Evolutionary conservation across 1,140 invertebrate genomes (phyloP), one percentile per base, ranked within the genome.

Genomic region (Aphelenchoides avenae): DNA sequence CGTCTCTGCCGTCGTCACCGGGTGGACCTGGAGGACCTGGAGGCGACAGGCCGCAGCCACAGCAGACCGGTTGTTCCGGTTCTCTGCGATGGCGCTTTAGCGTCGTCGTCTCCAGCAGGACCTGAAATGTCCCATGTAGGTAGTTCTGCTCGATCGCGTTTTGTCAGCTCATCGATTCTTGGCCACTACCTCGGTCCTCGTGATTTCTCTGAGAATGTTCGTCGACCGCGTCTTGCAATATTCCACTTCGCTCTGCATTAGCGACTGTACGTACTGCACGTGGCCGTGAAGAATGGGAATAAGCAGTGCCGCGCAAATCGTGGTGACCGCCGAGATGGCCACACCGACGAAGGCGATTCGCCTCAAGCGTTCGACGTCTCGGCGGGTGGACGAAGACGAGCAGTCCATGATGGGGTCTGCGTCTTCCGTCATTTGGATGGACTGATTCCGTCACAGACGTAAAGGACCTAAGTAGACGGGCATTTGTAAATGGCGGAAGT

Each of bases 251-350:
- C 52, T 27, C 42, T 61, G 48, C 3, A 65, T 31, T 30, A 53
- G 31, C 20, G 56, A 58, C 41, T 66, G 63, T 34, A 66, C 62
- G 47, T 66, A 52, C 41, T 64, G 60, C 11, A 66, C 30, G 46
- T 66, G 64, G 37, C 55, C 64, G 31, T 66, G 64, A 22, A 66
- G 48, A 13, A 57, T 36, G 27, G 64, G 64, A 49, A 66, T 51
- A 36, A 43, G 41, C 26, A 66, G 9, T 3, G 59, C 42, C 27
- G 62, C 64, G 43, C 52, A 40, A 29, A 66, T 47, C 7, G 61
- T 51, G 5, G 64, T 57, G 11, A 61, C 15, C 3, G 55, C 58
- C 9, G 31, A 48, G 3, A 57, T 29, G 34, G 29, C 39, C 7
- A 57, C 39, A 2, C 15, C 26, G 29, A 60, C 39, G 30, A 57